These are phyloP conservation scores for Phyllotreta striolata DNA, from an alignment of 2,888 invertebrate genomes.

Conservation along the genomic window DNA sequence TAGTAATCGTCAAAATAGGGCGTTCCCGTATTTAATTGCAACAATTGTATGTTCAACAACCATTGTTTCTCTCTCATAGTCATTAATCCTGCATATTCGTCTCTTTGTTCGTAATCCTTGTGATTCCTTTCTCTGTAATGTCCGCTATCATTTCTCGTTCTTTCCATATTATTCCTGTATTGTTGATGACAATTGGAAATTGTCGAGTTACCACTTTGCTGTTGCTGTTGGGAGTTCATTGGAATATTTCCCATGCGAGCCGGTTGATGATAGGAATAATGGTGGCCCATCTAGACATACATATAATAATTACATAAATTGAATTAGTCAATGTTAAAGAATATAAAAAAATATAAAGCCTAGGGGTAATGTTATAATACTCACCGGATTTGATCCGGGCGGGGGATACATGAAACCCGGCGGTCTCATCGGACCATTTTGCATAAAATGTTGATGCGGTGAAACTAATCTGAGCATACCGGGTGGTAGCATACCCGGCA, in stretches of 20 bases:
- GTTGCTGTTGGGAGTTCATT: conserved; percentile 47
- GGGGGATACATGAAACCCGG: conserved; percentile 47
- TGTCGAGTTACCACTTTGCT: conserved; percentile 33
- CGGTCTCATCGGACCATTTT: conserved; percentile 44
- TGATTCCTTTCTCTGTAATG: conserved; percentile 50
- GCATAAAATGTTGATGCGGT: conserved; percentile 47
- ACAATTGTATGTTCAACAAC: conserved; percentile 93
- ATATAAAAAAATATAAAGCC: no score
- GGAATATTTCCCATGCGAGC: conserved; percentile 46
- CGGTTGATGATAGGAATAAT: conserved; percentile 53
- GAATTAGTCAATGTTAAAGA: neutral
- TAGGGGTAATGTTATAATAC: conserved; percentile 20
- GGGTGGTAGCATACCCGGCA: conserved; percentile 48
- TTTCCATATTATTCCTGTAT: conserved; percentile 45
- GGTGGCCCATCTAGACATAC: conserved; percentile 48
- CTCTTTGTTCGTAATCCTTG: conserved; percentile 56
- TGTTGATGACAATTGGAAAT: conserved; percentile 52
- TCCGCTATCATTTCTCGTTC: conserved; percentile 48
- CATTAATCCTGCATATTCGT: conserved; percentile 94
- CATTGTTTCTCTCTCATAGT: conserved; percentile 93
- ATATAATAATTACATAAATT: no score
- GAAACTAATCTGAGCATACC: conserved; percentile 51
- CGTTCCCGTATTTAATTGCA: conserved; percentile 93
- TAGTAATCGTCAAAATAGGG: conserved; percentile 98
- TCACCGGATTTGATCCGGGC: conserved; percentile 39